Evolutionary conservation across 2,797 vertebrate species (phyloP), one percentile per base, ranked within the genome.

Genomic region (Novumbra hubbsi): DNA sequence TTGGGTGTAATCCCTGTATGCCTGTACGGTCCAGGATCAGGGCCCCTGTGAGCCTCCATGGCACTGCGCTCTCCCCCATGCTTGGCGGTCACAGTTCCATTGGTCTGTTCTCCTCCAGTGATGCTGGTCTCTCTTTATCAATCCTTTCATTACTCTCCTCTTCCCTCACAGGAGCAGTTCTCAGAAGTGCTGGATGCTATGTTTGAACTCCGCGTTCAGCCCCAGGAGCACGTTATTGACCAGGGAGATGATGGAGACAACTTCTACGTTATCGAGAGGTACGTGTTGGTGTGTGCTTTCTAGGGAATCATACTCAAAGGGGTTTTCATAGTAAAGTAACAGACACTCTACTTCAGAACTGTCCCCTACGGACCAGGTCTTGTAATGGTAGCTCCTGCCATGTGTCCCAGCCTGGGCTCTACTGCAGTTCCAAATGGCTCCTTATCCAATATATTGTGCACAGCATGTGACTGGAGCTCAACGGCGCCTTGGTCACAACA

Each of bases 191-290:
- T 99, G 65, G 98, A 99, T 83, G 98, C 97, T 91, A 99, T 99
- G 97, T 99, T 99, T 92, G 97, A 99, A 88, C 94, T 89, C 70
- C 90, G 87, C 79, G 96, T 98, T 76, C 91, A 97, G 78, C 93
- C 95, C 75, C 91, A 93, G 78, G 97, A 98, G 16, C 97, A 99
- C 24, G 96, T 99, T 84, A 99, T 99, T 73, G 96, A 99, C 92
- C 97, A 99, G 93, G 97, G 96, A 80, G 95, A 97, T 65, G 98
- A 99, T 71, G 98, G 98, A 78, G 98, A 99, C 93, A 99, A 99
- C 89, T 99, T 99, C 87, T 99, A 99, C 80, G 98, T 99, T 57
- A 92, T 99, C 74, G 98, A 99, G 86, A 91, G 96, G 98, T 76
- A 69, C 15, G 68, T 67, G 32, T 78, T 80, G 32, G 72, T 4